phyloP scores from a whole-genome alignment of 2,113 vertebrate genomes.

The Anas platyrhynchos region DNA sequence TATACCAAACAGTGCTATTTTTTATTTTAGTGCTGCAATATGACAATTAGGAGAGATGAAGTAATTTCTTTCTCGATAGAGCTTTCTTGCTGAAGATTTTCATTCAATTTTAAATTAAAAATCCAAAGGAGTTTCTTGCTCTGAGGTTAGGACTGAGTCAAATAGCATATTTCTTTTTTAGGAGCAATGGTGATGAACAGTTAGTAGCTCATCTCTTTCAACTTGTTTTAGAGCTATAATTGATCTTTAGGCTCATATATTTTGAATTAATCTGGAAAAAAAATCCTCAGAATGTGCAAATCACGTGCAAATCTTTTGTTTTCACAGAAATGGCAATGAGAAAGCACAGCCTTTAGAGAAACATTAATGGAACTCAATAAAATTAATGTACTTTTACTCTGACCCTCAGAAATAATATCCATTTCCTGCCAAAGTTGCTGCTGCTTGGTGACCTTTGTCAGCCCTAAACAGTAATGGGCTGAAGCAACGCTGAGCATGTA shows the following conservation, averaged over 20 bases:
- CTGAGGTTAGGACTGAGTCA: neutral
- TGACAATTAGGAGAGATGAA: neutral
- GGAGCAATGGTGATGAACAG: neutral
- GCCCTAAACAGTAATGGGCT: neutral
- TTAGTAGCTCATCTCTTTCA: neutral
- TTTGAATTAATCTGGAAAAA: neutral
- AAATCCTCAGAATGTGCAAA: neutral
- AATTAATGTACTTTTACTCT: neutral
- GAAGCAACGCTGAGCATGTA: neutral
- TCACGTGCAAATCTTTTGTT: neutral
- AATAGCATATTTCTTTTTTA: neutral
- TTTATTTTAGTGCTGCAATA: neutral
- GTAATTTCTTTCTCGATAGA: neutral
- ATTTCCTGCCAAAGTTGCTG: neutral
- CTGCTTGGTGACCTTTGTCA: neutral
- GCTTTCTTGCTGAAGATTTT: neutral
- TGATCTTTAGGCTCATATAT: fast-evolving
- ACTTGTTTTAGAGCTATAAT: neutral
- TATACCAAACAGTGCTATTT: neutral
- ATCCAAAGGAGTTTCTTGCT: neutral
- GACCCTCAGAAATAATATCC: neutral
- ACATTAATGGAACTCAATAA: neutral
- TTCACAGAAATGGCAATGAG: neutral
- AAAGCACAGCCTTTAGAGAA: conserved; percentile 12
- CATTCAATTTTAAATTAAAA: neutral